Conservation (phyloP, 2,113 vertebrate genomes). For the Chunga burmeisteri region DNA sequence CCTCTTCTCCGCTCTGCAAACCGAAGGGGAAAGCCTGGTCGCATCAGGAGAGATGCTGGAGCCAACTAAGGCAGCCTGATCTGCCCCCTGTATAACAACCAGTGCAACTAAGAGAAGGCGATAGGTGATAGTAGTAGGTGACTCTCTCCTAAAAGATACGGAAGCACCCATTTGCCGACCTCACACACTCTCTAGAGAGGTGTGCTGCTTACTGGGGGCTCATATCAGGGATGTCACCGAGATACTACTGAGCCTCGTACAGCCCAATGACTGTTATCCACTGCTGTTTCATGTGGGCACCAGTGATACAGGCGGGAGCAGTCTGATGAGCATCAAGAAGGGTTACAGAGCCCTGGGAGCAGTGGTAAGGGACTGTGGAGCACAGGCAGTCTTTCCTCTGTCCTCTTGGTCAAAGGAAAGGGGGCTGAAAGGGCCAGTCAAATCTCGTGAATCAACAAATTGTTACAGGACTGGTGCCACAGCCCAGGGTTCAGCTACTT, state of each 20-base stretch:
- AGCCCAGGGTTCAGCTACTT: background rate
- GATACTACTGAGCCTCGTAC: background rate
- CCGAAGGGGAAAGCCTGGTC: background rate
- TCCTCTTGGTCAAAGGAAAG: background rate
- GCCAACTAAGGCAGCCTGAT: background rate
- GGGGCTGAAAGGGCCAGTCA: background rate
- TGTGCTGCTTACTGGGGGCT: background rate
- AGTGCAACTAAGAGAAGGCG: background rate
- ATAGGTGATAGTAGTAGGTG: background rate
- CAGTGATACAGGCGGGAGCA: background rate
- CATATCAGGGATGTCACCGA: background rate
- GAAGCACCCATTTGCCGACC: background rate
- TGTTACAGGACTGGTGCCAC: background rate
- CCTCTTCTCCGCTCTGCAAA: no score
- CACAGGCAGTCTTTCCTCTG: no score
- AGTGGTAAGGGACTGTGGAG: no score
- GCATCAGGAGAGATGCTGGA: background rate
- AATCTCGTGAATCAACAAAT: background rate
- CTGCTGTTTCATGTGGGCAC: background rate
- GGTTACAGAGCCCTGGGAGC: background rate
- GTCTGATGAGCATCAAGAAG: background rate
- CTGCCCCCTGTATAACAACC: background rate
- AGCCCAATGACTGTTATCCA: background rate
- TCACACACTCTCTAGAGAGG: background rate
- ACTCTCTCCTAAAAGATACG: background rate